Base-by-base conservation (phyloP, 37 sponge, comb jelly and placozoan species). In the Geodia barretti region DNA sequence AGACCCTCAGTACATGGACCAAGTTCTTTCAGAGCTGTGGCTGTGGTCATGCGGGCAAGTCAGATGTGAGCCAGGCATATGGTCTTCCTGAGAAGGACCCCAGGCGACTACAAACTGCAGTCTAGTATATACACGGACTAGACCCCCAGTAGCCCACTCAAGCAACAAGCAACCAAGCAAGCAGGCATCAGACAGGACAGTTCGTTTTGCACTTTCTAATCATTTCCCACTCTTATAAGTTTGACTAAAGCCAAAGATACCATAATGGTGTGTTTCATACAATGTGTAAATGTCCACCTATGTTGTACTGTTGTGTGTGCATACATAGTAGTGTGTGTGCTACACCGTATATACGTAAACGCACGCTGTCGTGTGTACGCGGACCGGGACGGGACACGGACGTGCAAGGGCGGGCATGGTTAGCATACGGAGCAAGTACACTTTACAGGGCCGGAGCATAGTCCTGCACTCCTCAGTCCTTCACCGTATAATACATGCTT, bases 1-100 rank as follows among this genome's bases (percentile, higher is more conserved):
- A 95, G 87, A 95, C 95, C 2, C 31, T 91, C 41, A 4, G 58
- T 1, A 85, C 92, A 20, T 95, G 95, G 95, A 62, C 79, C n/a
- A 85, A 89, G 83, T 82, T 93, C 64, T 82, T 88, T 35, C 37
- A 41, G 11, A 83, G 83, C 38, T 85, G 86, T 72, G 40, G 62
- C 11, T 85, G 72, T 43, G 19, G 71, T 3, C 36, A n/a, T 0
- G 35, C 7, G 0, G 35, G 7, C 7, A 36, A 36, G 71, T n/a
- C 54, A 7, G 7, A 47, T 47, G 14, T 17, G 54, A 14, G 11
- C 54, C 54, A 47, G 54, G 54, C 54, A 17, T 47, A 47, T 47
- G 54, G 54, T 47, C 54, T 47, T 14, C 14, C 54, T 47, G 71
- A 70, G 19, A 38, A 70, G 19, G 71, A 70, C 5, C 71, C 71